Percentiles rank a stretch among this genome's conserved stretches.
Evolutionary conservation across 2,888 invertebrate species (phyloP).

Genomic region (Xylophagus ater): DNA sequence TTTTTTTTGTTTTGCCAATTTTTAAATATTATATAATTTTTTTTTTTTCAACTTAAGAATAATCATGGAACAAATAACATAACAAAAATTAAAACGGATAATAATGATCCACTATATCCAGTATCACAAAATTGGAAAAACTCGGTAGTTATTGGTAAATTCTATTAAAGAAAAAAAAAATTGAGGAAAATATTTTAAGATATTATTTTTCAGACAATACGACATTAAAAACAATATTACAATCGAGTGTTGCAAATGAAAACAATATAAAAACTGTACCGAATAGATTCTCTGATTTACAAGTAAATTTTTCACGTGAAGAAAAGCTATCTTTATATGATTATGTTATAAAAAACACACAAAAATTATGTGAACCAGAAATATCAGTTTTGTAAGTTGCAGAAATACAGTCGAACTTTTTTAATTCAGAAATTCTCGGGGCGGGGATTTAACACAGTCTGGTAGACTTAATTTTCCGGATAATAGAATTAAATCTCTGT

Average conservation of each 20-base stretch:
- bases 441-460: not conserved
- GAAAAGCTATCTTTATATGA: slow-evolving; percentile 29
- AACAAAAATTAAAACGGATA: not conserved
- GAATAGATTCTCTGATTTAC: slow-evolving; percentile 26
- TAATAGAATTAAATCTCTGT: not conserved
- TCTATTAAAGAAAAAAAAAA: not conserved
- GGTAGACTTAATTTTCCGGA: not conserved
- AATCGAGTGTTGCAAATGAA: slow-evolving; percentile 11
- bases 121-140: slow-evolving; percentile 19
- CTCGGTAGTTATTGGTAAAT: slow-evolving; percentile 21
- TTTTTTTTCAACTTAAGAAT: not conserved
- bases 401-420: slow-evolving; percentile 1
- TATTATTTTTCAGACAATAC: slow-evolving; percentile 2
- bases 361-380: slow-evolving; percentile 21
- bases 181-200: not conserved
- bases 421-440: not conserved
- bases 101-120: slow-evolving; percentile 18
- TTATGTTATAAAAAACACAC: slow-evolving; percentile 24
- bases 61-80: not conserved
- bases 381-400: slow-evolving; percentile 22
- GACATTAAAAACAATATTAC: not conserved
- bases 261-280: slow-evolving; percentile 19
- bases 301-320: slow-evolving; percentile 22
- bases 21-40: not conserved
- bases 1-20: not conserved